A percentile compares a stretch with the other conserved stretches of the same genome.
Conservation (phyloP, 2,797 vertebrate genomes). For the Tapirus indicus region DNA sequence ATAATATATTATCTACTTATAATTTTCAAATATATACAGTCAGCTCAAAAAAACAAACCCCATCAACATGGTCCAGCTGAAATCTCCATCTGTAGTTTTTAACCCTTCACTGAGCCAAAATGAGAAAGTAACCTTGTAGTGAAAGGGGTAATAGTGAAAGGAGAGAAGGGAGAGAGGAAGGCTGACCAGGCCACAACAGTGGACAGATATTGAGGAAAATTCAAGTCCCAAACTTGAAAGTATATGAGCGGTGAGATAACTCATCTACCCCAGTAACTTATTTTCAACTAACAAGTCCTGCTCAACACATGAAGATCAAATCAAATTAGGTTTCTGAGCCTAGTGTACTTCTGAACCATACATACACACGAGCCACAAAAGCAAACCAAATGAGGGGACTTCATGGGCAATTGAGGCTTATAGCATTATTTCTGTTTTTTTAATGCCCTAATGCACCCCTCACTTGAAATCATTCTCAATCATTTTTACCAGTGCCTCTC, state of each 20-base stretch:
- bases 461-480: background rate
- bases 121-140: background rate
- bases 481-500: constrained; percentile 44
- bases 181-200: constrained; percentile 13
- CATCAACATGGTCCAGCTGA: constrained; percentile 47
- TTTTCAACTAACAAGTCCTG: constrained; percentile 29
- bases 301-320: constrained; percentile 40
- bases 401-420: background rate
- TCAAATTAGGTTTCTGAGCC: constrained; percentile 3
- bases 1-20: constrained; percentile 69
- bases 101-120: constrained; percentile 15
- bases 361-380: background rate
- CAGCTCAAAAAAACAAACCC: constrained; percentile 33
- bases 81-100: constrained; percentile 23
- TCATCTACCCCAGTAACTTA: background rate
- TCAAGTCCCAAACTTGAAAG: constrained; percentile 23
- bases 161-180: background rate
- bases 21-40: constrained; percentile 72
- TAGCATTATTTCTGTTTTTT: background rate
- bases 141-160: background rate
- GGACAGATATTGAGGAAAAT: background rate
- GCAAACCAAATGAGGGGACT: background rate
- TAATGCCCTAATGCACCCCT: constrained; percentile 9
- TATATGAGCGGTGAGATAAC: background rate
- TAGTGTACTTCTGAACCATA: constrained; percentile 4